Evolutionary conservation across 2,797 vertebrate species (phyloP), one percentile per base, ranked within the genome.

Genomic region (Propithecus perrieri): DNA sequence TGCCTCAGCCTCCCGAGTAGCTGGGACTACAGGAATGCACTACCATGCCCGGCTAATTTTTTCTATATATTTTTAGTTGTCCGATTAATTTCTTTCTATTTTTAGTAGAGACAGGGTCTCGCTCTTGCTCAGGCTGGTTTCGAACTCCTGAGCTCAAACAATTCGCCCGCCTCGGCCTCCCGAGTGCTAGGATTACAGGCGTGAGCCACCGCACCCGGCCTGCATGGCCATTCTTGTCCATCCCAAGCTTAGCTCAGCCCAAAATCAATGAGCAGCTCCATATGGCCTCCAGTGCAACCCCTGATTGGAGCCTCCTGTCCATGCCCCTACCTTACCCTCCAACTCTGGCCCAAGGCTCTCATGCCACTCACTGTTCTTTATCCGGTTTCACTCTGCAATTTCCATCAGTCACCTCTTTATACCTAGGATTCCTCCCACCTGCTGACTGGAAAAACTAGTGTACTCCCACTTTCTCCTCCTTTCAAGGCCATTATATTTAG

Each of bases 381-480:
- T 84, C 74, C 69, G 57, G 30, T 74, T 93, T 97, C 35, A 41
- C 65, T 89, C 65, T 84, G 41, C 53, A 93, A 96, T 97, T 94
- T 74, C 89, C 76, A 96, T 84, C 50, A 46, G 26, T 96, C 38
- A 87, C 24, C 83, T 97, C 10, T 63, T 83, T 76, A 22, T 91
- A 93, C 61, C 89, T 71, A 96, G 59, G 46, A 96, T 96, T 63
- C 75, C 61, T 57, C 75, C 91, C 48, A 86, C 28, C 63, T 94
- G 41, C 72, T 95, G n/a, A 74, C 72, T 83, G 63, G 90, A 93
- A 95, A 97, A 95, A 95, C 67, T 95, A 72, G 87, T 96, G 35
- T 75, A 96, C 87, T 96, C 69, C 75, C 53, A 93, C 83, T 85
- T 96, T 96, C 85, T 96, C 53, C 59, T 96, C 91, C 72, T 95